A percentile compares a stretch with the other conserved stretches of the same genome.
Evolutionary conservation across 1,140 invertebrate genomes (phyloP).

Genomic region (Propsilocerus akamusi): DNA sequence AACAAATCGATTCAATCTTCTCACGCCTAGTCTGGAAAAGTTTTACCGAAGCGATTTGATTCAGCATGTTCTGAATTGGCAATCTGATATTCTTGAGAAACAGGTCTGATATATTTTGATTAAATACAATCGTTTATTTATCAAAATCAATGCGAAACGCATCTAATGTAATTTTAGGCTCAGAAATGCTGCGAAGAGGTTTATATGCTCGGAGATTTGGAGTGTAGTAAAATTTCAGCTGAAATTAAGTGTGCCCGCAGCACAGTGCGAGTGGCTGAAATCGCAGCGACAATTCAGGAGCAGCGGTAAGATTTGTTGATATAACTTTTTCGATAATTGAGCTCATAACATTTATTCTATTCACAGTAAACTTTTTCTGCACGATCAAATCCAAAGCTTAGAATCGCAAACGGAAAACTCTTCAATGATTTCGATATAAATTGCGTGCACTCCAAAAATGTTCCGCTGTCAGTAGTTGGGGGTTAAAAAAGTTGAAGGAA

Average conservation of each 20-base stretch:
- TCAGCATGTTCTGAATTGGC: conserved; percentile 80
- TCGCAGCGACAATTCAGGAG: conserved; percentile 90
- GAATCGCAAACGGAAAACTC: background rate
- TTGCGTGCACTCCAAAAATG: too few species aligned
- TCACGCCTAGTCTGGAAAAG: conserved; percentile 78
- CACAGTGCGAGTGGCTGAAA: conserved; percentile 84
- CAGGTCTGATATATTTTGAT: conserved; percentile 40
- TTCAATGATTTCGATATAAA: background rate
- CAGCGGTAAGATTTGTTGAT: conserved; percentile 53
- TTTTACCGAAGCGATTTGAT: conserved; percentile 83
- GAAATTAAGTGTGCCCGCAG: conserved; percentile 89
- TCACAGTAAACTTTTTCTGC: background rate
- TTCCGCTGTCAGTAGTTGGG: too few species aligned
- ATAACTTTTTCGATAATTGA: background rate
- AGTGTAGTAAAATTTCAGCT: conserved; percentile 82
- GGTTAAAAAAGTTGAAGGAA: too few species aligned
- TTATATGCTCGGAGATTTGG: conserved; percentile 64
- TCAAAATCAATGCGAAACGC: background rate
- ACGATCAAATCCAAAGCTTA: background rate
- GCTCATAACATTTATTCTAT: background rate
- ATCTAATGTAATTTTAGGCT: conserved; percentile 34
- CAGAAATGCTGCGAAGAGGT: conserved; percentile 71
- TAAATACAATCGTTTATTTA: conserved; percentile 2
- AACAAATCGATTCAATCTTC: conserved; percentile 26
- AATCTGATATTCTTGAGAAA: conserved; percentile 79